These are phyloP conservation scores for Leptodactylus fuscus DNA, from an alignment of 2,113 vertebrate genomes.

Conservation along the genomic window DNA sequence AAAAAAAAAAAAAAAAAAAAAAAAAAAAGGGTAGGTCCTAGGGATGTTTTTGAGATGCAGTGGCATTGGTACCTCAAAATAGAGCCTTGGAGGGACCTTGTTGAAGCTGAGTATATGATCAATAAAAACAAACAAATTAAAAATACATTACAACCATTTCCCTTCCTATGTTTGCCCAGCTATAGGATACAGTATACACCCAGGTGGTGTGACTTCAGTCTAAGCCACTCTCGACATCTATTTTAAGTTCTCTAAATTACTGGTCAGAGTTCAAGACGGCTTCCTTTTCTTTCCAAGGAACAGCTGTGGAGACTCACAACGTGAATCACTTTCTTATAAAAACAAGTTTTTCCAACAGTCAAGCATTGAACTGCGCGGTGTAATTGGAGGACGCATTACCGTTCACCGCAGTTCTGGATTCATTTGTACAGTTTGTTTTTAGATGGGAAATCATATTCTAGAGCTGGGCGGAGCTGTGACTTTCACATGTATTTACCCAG, in stretches of 20 bases:
- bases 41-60: too few species aligned
- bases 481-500: constrained; percentile 31
- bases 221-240: neutral
- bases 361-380: neutral
- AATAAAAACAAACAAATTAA: neutral
- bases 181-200: neutral
- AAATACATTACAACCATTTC: neutral
- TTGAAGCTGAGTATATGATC: neutral
- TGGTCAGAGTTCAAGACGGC: neutral
- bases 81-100: neutral
- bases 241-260: constrained; percentile 5
- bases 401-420: neutral
- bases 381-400: neutral
- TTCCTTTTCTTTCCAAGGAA: constrained; percentile 38
- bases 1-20: too few species aligned
- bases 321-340: constrained; percentile 31
- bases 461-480: constrained; percentile 2
- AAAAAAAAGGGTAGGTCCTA: too few species aligned
- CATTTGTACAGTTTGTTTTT: neutral
- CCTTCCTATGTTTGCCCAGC: neutral
- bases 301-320: constrained; percentile 42
- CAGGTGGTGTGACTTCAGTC: neutral
- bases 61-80: neutral
- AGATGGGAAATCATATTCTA: neutral
- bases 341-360: constrained; percentile 26